phyloP scores from a whole-genome alignment of 2,888 invertebrate genomes.

The Leptinotarsa haldemani region DNA sequence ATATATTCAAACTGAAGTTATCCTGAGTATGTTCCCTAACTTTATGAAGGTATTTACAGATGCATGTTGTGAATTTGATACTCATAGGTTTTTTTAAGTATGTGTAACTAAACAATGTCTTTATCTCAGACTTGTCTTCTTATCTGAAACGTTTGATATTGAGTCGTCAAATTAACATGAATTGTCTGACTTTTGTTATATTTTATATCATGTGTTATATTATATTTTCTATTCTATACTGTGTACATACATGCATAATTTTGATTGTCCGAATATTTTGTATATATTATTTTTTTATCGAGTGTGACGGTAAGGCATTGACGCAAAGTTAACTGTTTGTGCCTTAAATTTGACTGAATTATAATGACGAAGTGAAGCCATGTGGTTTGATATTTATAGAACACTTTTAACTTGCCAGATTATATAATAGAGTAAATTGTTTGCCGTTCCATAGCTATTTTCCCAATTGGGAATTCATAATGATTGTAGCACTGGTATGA shows the following conservation, averaged over 20 bases:
- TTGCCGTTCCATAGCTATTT: conserved; percentile 13
- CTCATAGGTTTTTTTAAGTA: not conserved
- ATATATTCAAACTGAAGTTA: no score
- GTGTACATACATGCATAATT: conserved; percentile 8
- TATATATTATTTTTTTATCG: conserved; percentile 16
- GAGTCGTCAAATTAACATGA: conserved; percentile 11
- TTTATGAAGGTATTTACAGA: no score
- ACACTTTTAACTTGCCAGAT: conserved; percentile 28
- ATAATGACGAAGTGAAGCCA: conserved; percentile 21
- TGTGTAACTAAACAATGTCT: no score
- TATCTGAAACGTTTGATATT: conserved; percentile 8
- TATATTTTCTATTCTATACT: conserved; percentile 18
- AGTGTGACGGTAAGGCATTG: conserved; percentile 23
- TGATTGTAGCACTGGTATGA: conserved; percentile 12
- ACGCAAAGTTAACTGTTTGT: conserved; percentile 26
- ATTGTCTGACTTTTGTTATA: conserved; percentile 13
- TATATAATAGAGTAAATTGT: conserved; percentile 21
- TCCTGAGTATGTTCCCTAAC: no score
- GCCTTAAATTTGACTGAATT: conserved; percentile 30
- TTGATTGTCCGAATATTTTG: conserved; percentile 23
- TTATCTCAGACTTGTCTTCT: conserved; percentile 4
- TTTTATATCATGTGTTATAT: conserved; percentile 19
- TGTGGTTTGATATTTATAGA: conserved; percentile 23
- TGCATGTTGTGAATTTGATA: not conserved
- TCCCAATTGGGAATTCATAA: not conserved